Percentiles rank a stretch among this genome's conserved stretches.
These are phyloP conservation scores for Elaeidobius kamerunicus DNA, from an alignment of 2,888 invertebrate genomes.

Conservation along the genomic window DNA sequence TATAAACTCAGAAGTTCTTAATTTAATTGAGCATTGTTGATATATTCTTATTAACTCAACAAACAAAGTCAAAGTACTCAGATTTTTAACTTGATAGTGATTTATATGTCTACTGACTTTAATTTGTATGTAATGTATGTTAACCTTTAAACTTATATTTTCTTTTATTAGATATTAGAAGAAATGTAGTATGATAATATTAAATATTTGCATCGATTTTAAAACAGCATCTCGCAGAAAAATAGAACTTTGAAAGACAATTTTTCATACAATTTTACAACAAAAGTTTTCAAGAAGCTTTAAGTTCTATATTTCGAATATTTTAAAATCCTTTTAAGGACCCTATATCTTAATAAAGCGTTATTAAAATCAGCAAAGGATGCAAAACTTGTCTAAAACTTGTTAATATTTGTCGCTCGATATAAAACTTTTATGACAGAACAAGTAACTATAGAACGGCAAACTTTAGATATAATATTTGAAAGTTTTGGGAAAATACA, in stretches of 20 bases:
- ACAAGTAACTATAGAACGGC: conserved; percentile 33
- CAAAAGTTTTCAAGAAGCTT: conserved; percentile 4
- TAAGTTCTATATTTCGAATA: conserved; percentile 10
- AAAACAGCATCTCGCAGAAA: too few relatives aligned
- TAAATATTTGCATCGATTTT: too few relatives aligned
- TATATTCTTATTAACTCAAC: too few relatives aligned
- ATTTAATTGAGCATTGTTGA: too few relatives aligned
- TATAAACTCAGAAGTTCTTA: too few relatives aligned
- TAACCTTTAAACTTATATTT: too few relatives aligned
- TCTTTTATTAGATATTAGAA: too few relatives aligned
- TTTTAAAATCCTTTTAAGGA: conserved; percentile 13
- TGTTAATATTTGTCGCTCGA: conserved; percentile 38
- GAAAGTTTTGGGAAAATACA: conserved; percentile 9
- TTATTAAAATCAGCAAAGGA: conserved; percentile 35
- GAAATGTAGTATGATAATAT: too few relatives aligned
- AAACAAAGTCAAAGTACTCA: too few relatives aligned
- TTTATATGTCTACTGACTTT: too few relatives aligned
- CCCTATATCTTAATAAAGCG: conserved; percentile 23
- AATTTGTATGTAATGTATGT: too few relatives aligned
- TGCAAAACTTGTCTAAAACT: conserved; percentile 34
- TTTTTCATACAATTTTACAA: not conserved
- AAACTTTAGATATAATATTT: conserved; percentile 25
- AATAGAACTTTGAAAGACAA: not conserved
- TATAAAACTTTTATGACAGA: conserved; percentile 35
- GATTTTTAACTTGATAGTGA: too few relatives aligned